These are phyloP conservation scores for Drosophila nigritarsus DNA, from an alignment of 2,888 invertebrate species.

Conservation along the genomic window DNA sequence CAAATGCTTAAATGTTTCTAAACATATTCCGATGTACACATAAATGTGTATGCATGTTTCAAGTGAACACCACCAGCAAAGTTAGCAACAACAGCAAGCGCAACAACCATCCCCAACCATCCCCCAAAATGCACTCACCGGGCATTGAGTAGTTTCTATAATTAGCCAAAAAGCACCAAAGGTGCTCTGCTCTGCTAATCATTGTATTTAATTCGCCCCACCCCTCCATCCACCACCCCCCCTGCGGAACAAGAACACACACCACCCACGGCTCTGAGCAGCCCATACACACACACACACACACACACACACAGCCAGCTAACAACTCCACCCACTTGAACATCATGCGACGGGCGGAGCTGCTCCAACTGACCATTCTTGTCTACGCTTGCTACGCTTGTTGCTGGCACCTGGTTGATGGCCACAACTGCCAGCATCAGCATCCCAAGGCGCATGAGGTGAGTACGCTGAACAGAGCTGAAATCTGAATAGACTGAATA, in stretches of 20 bases:
- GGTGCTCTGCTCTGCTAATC: slow-evolving; percentile 1
- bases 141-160: slow-evolving; percentile 44
- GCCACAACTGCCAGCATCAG: slow-evolving; percentile 87
- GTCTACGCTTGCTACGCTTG: slow-evolving; percentile 35
- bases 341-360: slow-evolving; percentile 33
- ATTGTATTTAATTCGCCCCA: not conserved
- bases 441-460: slow-evolving; percentile 90
- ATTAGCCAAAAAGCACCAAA: slow-evolving; percentile 36
- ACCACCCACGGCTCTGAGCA: not conserved
- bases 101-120: slow-evolving; percentile 22
- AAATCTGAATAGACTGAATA: not conserved
- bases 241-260: not conserved
- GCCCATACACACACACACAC: not conserved
- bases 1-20: slow-evolving; percentile 43
- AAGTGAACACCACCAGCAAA: slow-evolving; percentile 27
- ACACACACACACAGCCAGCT: not conserved
- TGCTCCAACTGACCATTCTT: slow-evolving; percentile 35
- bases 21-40: slow-evolving; percentile 6
- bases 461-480: slow-evolving; percentile 47
- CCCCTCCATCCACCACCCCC: not conserved
- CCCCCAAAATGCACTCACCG: slow-evolving; percentile 35
- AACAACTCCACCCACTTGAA: slow-evolving; percentile 17
- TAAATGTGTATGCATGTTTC: slow-evolving; percentile 30
- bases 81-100: slow-evolving; percentile 15
- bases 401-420: slow-evolving; percentile 35